A percentile compares a stretch with the other conserved stretches of the same genome.
Evolutionary conservation across 1,140 invertebrate species (phyloP).

Genomic region (Hermetia illucens): DNA sequence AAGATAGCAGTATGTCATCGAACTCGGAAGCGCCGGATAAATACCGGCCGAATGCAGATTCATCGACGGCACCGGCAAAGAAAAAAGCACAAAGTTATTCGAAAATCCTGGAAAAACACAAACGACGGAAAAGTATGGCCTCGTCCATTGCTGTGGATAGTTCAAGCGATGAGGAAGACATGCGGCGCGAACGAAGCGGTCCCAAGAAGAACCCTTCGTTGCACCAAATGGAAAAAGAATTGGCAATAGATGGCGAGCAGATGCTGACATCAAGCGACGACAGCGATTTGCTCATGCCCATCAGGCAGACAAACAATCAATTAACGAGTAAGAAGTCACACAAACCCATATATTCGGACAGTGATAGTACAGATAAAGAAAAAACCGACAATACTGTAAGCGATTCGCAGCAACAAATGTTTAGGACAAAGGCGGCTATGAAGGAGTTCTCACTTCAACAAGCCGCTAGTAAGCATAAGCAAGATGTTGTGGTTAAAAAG

Average conservation of each 20-base stretch:
- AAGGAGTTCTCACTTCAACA: conserved; percentile 50
- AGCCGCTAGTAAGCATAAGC: conserved; percentile 6
- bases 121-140: conserved; percentile 25
- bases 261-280: conserved; percentile 49
- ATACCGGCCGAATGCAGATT: too few relatives aligned
- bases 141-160: conserved; percentile 19
- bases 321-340: conserved; percentile 25
- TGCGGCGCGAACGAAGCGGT: conserved; percentile 3
- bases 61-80: conserved; percentile 17
- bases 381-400: conserved; percentile 38
- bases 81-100: conserved; percentile 7
- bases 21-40: conserved; percentile 3
- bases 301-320: conserved; percentile 9
- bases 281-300: conserved; percentile 58
- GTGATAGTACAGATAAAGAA: conserved; percentile 40
- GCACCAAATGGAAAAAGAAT: conserved; percentile 56
- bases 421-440: conserved; percentile 65
- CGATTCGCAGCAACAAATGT: conserved; percentile 50
- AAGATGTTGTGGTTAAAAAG: conserved; percentile 9
- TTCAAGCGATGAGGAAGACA: conserved; percentile 23
- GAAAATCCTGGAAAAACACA: conserved; percentile 1
- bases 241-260: conserved; percentile 30
- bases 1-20: neutral
- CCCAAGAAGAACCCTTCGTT: conserved; percentile 37
- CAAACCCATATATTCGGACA: conserved; percentile 59